Percentiles rank a stretch among this genome's conserved stretches.
These are phyloP conservation scores for Acanthopagrus latus DNA, from an alignment of 2,797 vertebrate genomes.

Conservation along the genomic window DNA sequence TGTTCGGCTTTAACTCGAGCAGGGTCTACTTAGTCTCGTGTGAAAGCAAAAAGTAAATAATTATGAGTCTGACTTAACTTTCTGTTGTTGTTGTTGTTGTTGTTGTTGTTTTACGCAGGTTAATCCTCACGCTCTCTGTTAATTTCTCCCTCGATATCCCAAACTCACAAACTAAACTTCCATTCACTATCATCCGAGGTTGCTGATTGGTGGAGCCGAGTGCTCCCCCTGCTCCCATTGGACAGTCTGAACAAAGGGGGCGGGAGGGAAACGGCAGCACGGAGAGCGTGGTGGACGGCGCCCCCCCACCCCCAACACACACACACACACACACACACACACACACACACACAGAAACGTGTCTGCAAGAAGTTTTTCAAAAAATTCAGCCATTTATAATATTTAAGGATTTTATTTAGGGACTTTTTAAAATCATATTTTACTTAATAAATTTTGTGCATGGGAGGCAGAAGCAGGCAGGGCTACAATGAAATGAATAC, in stretches of 20 bases:
- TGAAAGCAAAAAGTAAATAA: background rate
- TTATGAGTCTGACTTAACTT: background rate
- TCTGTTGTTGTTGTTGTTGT: background rate
- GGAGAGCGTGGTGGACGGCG: constrained; percentile 48
- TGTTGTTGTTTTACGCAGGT: no score
- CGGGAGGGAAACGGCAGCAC: constrained; percentile 1
- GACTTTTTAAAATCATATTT: background rate
- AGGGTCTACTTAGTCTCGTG: background rate
- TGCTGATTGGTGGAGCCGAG: constrained; percentile 68
- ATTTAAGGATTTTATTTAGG: background rate
- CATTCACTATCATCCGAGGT: constrained; percentile 73
- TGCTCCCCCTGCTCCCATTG: constrained; percentile 59
- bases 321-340: no score
- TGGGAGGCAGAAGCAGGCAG: background rate
- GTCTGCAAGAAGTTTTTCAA: background rate
- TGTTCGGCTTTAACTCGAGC: background rate
- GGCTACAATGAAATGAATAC: constrained; percentile 13
- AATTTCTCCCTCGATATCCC: constrained; percentile 28
- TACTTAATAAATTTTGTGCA: background rate
- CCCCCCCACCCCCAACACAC: constrained; percentile 37
- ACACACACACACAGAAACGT: background rate
- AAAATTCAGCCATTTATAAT: background rate
- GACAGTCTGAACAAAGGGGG: constrained; percentile 39
- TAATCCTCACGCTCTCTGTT: background rate
- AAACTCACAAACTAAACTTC: constrained; percentile 79